These are phyloP conservation scores for Gymnarchus niloticus DNA, from an alignment of 2,113 vertebrate species.

Conservation along the genomic window DNA sequence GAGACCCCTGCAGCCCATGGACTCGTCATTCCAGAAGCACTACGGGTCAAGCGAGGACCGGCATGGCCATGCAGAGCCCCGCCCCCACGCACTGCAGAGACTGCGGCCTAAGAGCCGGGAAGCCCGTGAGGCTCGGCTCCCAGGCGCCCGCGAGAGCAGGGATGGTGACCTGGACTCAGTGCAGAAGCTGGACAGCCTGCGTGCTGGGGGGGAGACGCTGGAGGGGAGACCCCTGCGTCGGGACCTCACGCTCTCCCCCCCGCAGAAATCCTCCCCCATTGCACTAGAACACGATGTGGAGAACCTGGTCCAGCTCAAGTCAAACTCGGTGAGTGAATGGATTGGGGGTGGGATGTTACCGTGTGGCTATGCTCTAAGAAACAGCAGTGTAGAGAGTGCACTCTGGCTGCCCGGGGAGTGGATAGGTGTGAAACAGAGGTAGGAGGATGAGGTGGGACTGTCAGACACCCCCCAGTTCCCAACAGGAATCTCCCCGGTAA, in stretches of 20 bases:
- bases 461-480: conserved; percentile 1
- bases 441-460: conserved; percentile 1
- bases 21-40: conserved; percentile 63
- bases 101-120: conserved; percentile 71
- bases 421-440: background rate
- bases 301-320: conserved; percentile 73
- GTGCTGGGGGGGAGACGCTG: conserved; percentile 69
- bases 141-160: conserved; percentile 17
- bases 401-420: background rate
- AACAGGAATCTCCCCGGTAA: background rate
- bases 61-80: conserved; percentile 39
- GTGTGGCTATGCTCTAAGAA: background rate
- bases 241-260: conserved; percentile 88
- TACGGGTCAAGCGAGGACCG: conserved; percentile 58
- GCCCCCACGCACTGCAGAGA: conserved; percentile 71
- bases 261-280: conserved; percentile 88
- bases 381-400: background rate
- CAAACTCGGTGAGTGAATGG: conserved; percentile 74
- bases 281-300: conserved; percentile 76
- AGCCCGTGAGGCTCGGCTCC: conserved; percentile 33
- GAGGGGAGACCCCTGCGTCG: conserved; percentile 82
- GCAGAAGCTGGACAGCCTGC: conserved; percentile 79
- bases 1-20: conserved; percentile 79
- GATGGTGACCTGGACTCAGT: conserved; percentile 50
- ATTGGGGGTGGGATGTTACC: background rate